Evolutionary conservation across 2,113 vertebrate species (phyloP), one percentile per base, ranked within the genome.

Genomic region (Phaethon lepturus): DNA sequence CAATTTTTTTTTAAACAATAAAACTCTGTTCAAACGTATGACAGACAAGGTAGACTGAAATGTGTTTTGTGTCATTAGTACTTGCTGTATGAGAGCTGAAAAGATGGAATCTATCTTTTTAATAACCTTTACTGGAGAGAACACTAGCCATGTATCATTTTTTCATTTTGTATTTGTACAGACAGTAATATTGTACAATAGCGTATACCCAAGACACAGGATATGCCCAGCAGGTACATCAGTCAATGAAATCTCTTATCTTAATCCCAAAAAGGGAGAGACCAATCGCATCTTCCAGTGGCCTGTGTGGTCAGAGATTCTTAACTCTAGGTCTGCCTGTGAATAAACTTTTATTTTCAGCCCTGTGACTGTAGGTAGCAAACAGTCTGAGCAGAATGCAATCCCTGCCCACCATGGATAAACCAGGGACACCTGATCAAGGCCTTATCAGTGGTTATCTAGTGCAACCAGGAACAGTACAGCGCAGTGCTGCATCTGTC

Each of bases 351-450:
- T 55, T 44, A 2, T 64, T 86, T 86, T 77, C 45, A 73, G 26
- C 20, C 28, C 22, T 0, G 0, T 49, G 55, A 25, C 7, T 52
- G 45, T 42, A 31, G n/a, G 28, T 38, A 31, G 56, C 4, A 4
- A 74, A 17, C 18, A 0, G 0, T 63, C 20, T 26, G 24, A 44
- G 44, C 10, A 55, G 45, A 80, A 35, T 35, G 83, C 26, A 64
- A 1, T 6, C 13, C 16, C 11, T 85, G 42, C 14, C 18, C 8
- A 0, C 23, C 62, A 50, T 60, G 56, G 10, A 45, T 71, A 59
- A 74, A 26, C 11, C 42, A 72, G 47, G 28, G 22, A 28, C 16
- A n/a, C 83, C 40, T 86, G 67, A 82, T 23, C 33, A 69, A 73
- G 22, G 49, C 40, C 18, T 29, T 74, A 8, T 24, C 47, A 25